Base-by-base conservation (phyloP, 2,888 invertebrate species). In the Antheraea yamamai region DNA sequence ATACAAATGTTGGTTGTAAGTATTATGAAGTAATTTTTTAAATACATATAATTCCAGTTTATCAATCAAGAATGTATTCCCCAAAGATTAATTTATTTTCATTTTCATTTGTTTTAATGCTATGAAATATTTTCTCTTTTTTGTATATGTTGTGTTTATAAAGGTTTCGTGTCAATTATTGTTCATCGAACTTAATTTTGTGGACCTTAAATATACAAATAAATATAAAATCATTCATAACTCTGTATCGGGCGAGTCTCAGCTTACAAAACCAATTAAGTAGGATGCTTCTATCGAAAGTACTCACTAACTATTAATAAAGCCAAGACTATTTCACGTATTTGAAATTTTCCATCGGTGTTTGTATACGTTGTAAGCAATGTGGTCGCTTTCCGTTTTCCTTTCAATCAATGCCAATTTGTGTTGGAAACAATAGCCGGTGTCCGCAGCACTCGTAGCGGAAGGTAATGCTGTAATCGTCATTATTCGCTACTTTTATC, bases 401-500 rank as follows among this genome's bases (percentile, higher is more conserved):
- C 52, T 68, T 74, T 39, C 52, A 70, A 35, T 74, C 70, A 74
- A 39, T 73, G 72, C 55, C 68, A 23, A 66, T 73, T 75, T 66
- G 39, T 39, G 30, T 74, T 79, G 77, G 75, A 84, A 88, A 89
- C 87, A 88, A 88, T 87, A 79, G 26, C 64, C 79, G 58, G 79
- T 76, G 78, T 78, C 79, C 76, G 79, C 84, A 81, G 81, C 79
- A 80, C 82, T 80, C 79, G 79, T 79, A 78, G 81, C 77, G 78
- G 78, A 74, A 84, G 87, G 88, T 88, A 86, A 80, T 83, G 74
- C 78, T 73, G 77, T 87, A 89, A 89, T 88, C 79, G 81, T 77
- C 76, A 75, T 81, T 83, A 83, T 89, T 89, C 89, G 87, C 84
- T 84, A 81, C 86, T 86, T 85, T 84, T 79, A 81, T 85, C 86